Conservation (phyloP, 2,113 vertebrate genomes). For the Hydropotes inermis region DNA sequence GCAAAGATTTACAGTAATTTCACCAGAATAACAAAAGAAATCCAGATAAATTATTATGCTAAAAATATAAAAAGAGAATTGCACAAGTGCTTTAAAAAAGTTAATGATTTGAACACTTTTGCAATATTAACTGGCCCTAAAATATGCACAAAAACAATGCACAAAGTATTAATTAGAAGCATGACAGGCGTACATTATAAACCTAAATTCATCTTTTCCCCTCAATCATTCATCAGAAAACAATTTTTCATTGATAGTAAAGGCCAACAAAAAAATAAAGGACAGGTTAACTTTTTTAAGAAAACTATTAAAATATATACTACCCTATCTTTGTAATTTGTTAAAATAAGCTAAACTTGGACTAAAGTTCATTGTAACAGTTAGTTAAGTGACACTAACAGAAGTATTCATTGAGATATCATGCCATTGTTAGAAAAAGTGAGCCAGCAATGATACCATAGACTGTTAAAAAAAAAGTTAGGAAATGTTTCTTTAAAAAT, state of each 20-base stretch:
- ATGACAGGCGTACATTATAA: neutral
- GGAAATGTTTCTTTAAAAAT: slow-evolving; percentile 11
- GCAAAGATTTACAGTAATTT: slow-evolving; percentile 14
- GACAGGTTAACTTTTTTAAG: neutral
- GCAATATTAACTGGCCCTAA: neutral
- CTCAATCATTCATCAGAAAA: neutral
- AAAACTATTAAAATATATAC: neutral
- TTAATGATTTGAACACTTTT: neutral
- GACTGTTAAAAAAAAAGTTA: neutral
- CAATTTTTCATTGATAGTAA: neutral
- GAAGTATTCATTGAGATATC: neutral
- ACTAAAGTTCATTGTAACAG: slow-evolving; percentile 24
- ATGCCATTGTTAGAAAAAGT: slow-evolving; percentile 1
- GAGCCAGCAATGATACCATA: neutral
- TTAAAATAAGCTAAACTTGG: slow-evolving; percentile 7
- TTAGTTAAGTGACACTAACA: neutral
- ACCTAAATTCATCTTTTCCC: neutral
- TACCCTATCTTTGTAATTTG: neutral
- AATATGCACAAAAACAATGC: neutral
- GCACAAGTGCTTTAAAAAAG: neutral
- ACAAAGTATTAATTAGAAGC: neutral
- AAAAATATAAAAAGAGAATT: neutral
- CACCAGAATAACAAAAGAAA: neutral
- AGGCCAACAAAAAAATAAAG: neutral
- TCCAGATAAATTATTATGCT: neutral